Conservation (phyloP, 2,113 vertebrate species). For the Butorides virescens region DNA sequence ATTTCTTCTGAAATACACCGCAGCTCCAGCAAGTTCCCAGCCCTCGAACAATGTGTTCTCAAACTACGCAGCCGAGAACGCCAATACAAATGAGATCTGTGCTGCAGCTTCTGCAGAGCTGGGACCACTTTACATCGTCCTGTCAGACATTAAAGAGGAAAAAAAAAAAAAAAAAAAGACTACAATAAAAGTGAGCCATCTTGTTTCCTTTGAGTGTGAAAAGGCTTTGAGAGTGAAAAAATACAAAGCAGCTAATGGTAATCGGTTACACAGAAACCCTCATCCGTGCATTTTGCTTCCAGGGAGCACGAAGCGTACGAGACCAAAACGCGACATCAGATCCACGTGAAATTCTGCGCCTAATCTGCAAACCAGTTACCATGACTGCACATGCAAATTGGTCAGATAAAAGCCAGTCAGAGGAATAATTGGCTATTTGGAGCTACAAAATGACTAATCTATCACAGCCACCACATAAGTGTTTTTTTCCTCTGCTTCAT, state of each 20-base stretch:
- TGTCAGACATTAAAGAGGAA: not conserved
- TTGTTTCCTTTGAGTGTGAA: not conserved
- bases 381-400: conserved; percentile 69
- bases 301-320: not conserved
- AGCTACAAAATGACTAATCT: conserved; percentile 64
- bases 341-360: conserved; percentile 31
- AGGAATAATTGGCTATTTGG: conserved; percentile 63
- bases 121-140: not conserved
- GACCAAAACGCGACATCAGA: conserved; percentile 29
- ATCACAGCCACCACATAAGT: conserved; percentile 50
- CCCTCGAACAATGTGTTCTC: not conserved
- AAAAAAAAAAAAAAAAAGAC: not conserved
- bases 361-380: conserved; percentile 63
- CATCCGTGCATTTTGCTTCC: not conserved
- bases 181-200: not conserved
- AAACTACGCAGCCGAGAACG: not conserved
- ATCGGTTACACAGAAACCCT: not conserved
- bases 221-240: not conserved
- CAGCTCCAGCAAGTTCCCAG: not conserved
- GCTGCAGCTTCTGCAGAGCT: not conserved
- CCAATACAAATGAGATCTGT: conserved; percentile 23
- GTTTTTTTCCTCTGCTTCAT: not conserved
- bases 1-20: not conserved
- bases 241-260: not conserved
- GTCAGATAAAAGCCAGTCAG: conserved; percentile 64